Conservation (phyloP, 2,888 invertebrate genomes). For the Amphipyra tragopoginis region DNA sequence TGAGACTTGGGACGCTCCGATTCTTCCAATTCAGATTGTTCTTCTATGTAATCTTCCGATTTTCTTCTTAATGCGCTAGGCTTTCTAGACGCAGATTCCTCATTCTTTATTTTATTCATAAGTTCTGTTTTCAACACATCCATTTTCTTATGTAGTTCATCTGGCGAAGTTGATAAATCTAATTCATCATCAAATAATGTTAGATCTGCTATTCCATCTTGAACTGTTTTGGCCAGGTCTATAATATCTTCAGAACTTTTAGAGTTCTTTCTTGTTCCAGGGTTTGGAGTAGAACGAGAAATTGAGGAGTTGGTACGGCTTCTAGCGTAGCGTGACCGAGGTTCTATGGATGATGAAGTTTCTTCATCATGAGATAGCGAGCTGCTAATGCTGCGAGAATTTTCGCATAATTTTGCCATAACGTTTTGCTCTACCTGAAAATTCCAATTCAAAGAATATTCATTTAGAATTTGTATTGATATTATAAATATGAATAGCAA, state of each 20-base stretch:
- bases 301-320: slow-evolving; percentile 76
- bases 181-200: slow-evolving; percentile 78
- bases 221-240: slow-evolving; percentile 88
- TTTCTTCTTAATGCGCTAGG: slow-evolving; percentile 74
- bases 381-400: slow-evolving; percentile 80
- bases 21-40: slow-evolving; percentile 71
- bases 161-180: slow-evolving; percentile 66
- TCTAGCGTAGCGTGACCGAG: slow-evolving; percentile 75
- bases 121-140: slow-evolving; percentile 80
- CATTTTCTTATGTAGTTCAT: slow-evolving; percentile 80
- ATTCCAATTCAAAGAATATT: background rate
- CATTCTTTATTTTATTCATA: slow-evolving; percentile 80
- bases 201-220: slow-evolving; percentile 88
- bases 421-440: slow-evolving; percentile 78
- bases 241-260: slow-evolving; percentile 83
- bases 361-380: slow-evolving; percentile 83
- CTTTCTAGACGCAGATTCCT: slow-evolving; percentile 74
- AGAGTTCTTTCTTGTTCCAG: slow-evolving; percentile 72
- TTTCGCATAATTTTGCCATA: slow-evolving; percentile 79
- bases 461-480: background rate
- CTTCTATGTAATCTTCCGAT: slow-evolving; percentile 82
- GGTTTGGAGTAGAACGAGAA: slow-evolving; percentile 75
- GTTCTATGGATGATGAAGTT: slow-evolving; percentile 78
- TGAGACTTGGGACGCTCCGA: slow-evolving; percentile 79
- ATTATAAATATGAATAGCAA: background rate